Evolutionary conservation across 1,140 invertebrate genomes (phyloP).

Genomic region (Diachasmimorpha longicaudata): DNA sequence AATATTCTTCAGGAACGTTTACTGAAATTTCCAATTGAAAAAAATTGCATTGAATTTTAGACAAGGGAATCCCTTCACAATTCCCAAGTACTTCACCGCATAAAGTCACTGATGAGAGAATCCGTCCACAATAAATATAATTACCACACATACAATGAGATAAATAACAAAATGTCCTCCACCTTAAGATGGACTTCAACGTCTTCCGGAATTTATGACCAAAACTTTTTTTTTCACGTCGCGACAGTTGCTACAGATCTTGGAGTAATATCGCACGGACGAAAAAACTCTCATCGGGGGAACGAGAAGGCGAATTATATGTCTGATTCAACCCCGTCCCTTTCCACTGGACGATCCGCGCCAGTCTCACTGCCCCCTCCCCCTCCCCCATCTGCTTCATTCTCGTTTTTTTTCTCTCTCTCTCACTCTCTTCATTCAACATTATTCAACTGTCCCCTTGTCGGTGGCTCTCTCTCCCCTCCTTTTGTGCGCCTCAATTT

Average conservation of each 20-base stretch:
- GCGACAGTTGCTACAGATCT: background rate
- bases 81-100: too few relatives aligned
- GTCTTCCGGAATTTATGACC: background rate
- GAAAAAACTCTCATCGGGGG: background rate
- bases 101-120: too few relatives aligned
- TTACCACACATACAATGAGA: too few relatives aligned
- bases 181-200: background rate
- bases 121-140: too few relatives aligned
- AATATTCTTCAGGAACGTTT: too few relatives aligned
- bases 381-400: background rate
- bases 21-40: too few relatives aligned
- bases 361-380: background rate
- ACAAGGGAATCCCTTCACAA: too few relatives aligned
- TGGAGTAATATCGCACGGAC: background rate
- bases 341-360: background rate
- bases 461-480: too few relatives aligned
- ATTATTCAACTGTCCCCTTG: background rate
- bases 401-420: background rate
- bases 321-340: background rate
- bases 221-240: background rate
- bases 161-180: background rate
- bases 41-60: too few relatives aligned
- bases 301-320: background rate
- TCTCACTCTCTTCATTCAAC: background rate
- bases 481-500: background rate